Base-by-base conservation (phyloP, 2,888 invertebrate species). In the Iselma pallidipennis region DNA sequence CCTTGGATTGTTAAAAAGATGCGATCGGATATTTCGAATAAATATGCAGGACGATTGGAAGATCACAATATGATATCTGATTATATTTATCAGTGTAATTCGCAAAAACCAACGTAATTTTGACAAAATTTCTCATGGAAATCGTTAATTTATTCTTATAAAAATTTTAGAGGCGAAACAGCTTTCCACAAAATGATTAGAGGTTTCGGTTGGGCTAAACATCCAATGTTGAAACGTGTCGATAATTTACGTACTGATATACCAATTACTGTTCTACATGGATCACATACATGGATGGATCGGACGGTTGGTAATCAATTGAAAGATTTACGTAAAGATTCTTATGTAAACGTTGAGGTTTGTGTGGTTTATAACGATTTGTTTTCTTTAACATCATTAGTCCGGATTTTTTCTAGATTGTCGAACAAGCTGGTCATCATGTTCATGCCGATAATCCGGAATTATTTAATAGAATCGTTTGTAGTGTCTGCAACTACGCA, bases 81-180 rank as follows among this genome's bases (percentile, higher is more conserved):
- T 75, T 98, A 98, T 77, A 92, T 98, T 70, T 96, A 96, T 80
- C 97, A 98, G 79, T 97, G 96, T 78, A 98, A 98, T 82, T 91
- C 94, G 42, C 96, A 96, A 81, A 87, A 86, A 58, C 97, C 98
- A 9, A 92, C 91, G 91, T 92, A 81, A 85, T 55, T 23, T 81
- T 64, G 54, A 48, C 37, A 3, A 37, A 49, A 33, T 9, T 14
- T 45, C 12, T 12, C 7, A 25, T 1, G 4, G 9, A 45, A 1
- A 25, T 6, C 9, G 4, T 12, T 19, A 5, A 29, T 25, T 50
- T 9, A 54, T 25, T 23, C 53, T 48, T 19, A 2, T 14, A 28
- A 60, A 9, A 19, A 61, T 81, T 83, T 49, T 76, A 95, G 95
- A 66, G 96, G 96, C 7, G 97, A 97, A 81, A 87, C 90, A 66